Evolutionary conservation across 2,797 vertebrate species (phyloP).

Genomic region (Allobates femoralis): DNA sequence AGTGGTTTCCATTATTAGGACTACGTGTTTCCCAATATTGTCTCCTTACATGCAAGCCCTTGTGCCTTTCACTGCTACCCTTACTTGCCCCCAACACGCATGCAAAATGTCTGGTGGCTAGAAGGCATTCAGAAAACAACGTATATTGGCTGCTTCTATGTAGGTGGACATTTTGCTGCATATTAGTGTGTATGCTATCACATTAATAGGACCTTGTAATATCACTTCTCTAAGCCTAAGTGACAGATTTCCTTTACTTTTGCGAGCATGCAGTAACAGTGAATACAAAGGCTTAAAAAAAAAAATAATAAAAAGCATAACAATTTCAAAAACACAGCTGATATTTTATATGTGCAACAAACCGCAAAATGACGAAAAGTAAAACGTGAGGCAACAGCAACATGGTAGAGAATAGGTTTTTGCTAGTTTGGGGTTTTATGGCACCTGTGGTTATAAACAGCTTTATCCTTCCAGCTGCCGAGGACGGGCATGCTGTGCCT

Average conservation of each 20-base stretch:
- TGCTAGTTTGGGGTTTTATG: conserved; percentile 86
- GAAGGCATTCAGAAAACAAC: conserved; percentile 82
- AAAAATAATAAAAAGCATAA: conserved; percentile 64
- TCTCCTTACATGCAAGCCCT: conserved; percentile 27
- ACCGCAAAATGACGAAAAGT: conserved; percentile 75
- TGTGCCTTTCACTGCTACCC: conserved; percentile 20
- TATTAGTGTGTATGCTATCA: not conserved
- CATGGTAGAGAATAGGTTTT: conserved; percentile 76
- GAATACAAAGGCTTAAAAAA: conserved; percentile 79
- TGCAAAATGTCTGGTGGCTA: conserved; percentile 80
- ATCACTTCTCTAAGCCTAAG: not conserved
- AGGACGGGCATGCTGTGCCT: not conserved
- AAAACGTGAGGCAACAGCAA: conserved; percentile 66
- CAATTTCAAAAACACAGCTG: not conserved
- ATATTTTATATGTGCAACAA: conserved; percentile 60
- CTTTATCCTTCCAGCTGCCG: conserved; percentile 72
- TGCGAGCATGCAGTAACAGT: conserved; percentile 80
- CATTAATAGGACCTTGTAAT: not conserved
- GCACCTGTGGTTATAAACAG: conserved; percentile 98
- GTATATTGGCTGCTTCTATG: not conserved
- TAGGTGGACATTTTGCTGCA: not conserved
- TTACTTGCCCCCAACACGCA: conserved; percentile 72
- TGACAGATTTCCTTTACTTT: conserved; percentile 59
- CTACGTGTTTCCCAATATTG: not conserved
- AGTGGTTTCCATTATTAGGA: conserved; percentile 4